These are phyloP conservation scores for Drosophila maculinotata DNA, from an alignment of 2,888 invertebrate genomes.

Conservation along the genomic window DNA sequence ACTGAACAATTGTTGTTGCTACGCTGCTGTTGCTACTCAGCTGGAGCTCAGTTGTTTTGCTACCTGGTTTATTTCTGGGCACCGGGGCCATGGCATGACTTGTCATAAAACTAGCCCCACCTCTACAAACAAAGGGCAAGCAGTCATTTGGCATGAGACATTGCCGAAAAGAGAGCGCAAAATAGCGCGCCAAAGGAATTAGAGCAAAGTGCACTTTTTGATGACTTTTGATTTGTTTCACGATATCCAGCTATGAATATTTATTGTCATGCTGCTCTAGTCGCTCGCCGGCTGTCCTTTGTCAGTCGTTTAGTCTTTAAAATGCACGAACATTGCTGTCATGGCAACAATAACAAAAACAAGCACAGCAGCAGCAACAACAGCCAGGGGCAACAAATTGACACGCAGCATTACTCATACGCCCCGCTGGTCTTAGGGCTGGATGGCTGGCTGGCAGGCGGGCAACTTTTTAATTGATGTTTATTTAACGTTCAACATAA, in stretches of 20 bases:
- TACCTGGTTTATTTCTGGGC: conserved; percentile 28
- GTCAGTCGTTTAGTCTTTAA: conserved; percentile 63
- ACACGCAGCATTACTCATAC: conserved; percentile 64
- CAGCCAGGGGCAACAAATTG: conserved; percentile 36
- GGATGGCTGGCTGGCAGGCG: not conserved
- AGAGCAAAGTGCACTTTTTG: conserved; percentile 79
- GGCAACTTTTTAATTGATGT: conserved; percentile 78
- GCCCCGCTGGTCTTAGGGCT: conserved; percentile 38
- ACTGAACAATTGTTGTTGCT: conserved; percentile 54
- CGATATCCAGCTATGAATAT: conserved; percentile 78
- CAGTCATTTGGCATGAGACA: conserved; percentile 31
- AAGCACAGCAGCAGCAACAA: conserved; percentile 18
- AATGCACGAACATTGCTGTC: conserved; percentile 72
- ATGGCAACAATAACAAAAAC: conserved; percentile 54
- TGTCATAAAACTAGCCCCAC: conserved; percentile 52
- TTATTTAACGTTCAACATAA: conserved; percentile 79
- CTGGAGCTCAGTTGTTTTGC: conserved; percentile 40
- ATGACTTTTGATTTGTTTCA: conserved; percentile 79
- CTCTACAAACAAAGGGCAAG: conserved; percentile 7
- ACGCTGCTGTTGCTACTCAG: conserved; percentile 62
- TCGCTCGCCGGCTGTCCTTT: conserved; percentile 13
- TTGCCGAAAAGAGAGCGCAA: conserved; percentile 27
- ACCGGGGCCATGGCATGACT: conserved; percentile 62
- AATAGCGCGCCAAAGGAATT: conserved; percentile 58
- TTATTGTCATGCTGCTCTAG: conserved; percentile 75